Evolutionary conservation across 1,140 invertebrate species (phyloP).

Genomic region (Caenorhabditis elegans): WBcel235 BX284605.5:18355501-18356000

Average conservation of each 20-base stretch:
- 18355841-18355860: constrained; percentile 49
- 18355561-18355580: constrained; percentile 58
- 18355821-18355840: constrained; percentile 48
- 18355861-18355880: constrained; percentile 48
- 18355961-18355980: too few relatives aligned
- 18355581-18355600: constrained; percentile 53
- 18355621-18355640: constrained; percentile 60
- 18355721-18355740: constrained; percentile 62
- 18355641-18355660: constrained; percentile 51
- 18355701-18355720: constrained; percentile 48
- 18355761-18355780: constrained; percentile 58
- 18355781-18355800: constrained; percentile 61
- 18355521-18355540: constrained; percentile 41
- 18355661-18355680: constrained; percentile 37
- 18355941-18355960: too few relatives aligned
- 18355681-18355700: constrained; percentile 48
- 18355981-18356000: too few relatives aligned
- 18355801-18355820: constrained; percentile 54
- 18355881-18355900: constrained; percentile 25
- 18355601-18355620: constrained; percentile 55
- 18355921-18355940: too few relatives aligned
- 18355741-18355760: constrained; percentile 59
- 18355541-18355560: constrained; percentile 57
- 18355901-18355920: too few relatives aligned
- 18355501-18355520: too few relatives aligned